Evolutionary conservation across 2,888 invertebrate species (phyloP), one percentile per base, ranked within the genome.

Genomic region (Morinoia aosen): DNA sequence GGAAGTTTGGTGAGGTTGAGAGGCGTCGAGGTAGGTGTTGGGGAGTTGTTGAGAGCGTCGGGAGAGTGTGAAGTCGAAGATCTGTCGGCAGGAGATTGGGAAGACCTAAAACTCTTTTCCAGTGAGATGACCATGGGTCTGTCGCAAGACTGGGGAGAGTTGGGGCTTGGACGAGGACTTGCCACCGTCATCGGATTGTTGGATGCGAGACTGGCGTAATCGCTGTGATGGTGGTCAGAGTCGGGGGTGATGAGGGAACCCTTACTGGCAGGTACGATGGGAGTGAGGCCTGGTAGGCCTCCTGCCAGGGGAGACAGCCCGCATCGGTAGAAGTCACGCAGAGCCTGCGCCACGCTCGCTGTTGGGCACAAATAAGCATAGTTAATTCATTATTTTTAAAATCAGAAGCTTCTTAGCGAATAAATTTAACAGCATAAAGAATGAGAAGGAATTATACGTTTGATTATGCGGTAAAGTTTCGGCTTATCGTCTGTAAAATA

Each of bases 1-100:
- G 93, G 93, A 56, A 93, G 56, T 16, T 57, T 93, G 33, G 57
- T 48, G 57, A 93, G 93, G 93, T 93, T 93, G 12, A 93, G 93
- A 11, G 93, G 93, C 25, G 58, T n/a, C 40, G 90, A 93, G n/a
- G 33, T 93, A 11, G 93, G 93, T 12, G 93, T 39, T 10, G 93
- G n/a, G 25, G 93, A 33, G 33, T 5, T 7, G 93, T 8, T 16
- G 25, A 19, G n/a, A 10, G 57, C 7, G 0, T 57, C 57, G 16
- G 93, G 93, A 58, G 93, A 93, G 40, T 93, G n/a, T 14, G 56
- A 16, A 4, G 12, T 58, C 58, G 91, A 91, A 11, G 40, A 11
- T 56, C 57, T 39, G 93, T 90, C 90, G 39, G 39, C n/a, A 14
- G 58, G 57, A 8, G 93, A 93, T 8, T 90, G 90, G 39, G 58